Conservation (phyloP, 2,888 invertebrate genomes). For the Acleris laterana region DNA sequence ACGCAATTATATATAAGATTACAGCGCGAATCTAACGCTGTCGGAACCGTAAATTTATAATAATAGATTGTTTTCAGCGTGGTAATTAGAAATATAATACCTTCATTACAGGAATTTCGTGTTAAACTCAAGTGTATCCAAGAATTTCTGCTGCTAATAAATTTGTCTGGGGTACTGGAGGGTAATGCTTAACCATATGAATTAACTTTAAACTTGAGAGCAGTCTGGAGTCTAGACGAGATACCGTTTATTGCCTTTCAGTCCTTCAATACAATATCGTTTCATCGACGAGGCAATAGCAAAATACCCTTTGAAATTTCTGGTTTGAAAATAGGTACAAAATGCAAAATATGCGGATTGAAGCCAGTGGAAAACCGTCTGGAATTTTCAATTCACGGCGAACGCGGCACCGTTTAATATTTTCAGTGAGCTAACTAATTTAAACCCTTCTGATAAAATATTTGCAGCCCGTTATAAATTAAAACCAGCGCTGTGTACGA, state of each 20-base stretch:
- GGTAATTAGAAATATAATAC: conserved; percentile 2
- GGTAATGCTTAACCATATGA: not conserved
- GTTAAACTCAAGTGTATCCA: not conserved
- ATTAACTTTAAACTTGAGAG: no score
- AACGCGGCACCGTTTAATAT: not conserved
- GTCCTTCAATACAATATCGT: not conserved
- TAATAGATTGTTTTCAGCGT: not conserved
- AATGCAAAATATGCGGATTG: conserved; percentile 17
- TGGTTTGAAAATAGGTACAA: not conserved
- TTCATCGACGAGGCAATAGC: not conserved
- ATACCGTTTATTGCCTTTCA: conserved; percentile 14
- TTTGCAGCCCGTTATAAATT: conserved; percentile 6
- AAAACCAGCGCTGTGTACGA: conserved; percentile 5
- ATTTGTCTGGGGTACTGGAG: conserved; percentile 1
- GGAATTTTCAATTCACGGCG: conserved; percentile 20
- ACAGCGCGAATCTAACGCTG: conserved; percentile 11
- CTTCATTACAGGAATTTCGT: not conserved
- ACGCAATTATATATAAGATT: conserved; percentile 9
- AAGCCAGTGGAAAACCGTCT: conserved; percentile 8
- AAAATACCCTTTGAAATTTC: not conserved
- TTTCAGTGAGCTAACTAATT: conserved; percentile 23
- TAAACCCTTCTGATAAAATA: conserved; percentile 20
- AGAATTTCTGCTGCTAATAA: not conserved
- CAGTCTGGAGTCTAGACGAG: conserved; percentile 20
- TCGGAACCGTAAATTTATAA: no score